Percentiles rank a stretch among this genome's conserved stretches.
These are phyloP conservation scores for Trachurus trachurus DNA, from an alignment of 2,797 vertebrate species.

Conservation along the genomic window DNA sequence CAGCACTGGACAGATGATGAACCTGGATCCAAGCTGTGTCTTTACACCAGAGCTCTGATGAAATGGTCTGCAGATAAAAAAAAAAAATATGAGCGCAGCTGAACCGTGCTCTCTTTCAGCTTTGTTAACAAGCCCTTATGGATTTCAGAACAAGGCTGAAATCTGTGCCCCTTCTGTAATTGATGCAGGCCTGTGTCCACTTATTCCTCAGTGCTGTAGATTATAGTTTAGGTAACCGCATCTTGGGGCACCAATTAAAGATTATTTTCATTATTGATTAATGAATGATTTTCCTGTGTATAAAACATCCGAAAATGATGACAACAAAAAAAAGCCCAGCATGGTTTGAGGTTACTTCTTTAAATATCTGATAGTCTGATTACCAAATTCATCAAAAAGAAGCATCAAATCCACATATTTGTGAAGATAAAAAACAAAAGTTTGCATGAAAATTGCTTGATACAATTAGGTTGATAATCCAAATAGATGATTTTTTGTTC, in stretches of 20 bases:
- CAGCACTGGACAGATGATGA: constrained; percentile 10
- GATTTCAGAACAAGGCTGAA: constrained; percentile 59
- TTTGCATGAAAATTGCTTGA: not conserved
- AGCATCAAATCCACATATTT: not conserved
- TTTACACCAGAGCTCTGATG: constrained; percentile 20
- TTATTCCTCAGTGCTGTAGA: constrained; percentile 31
- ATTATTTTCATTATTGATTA: not conserved
- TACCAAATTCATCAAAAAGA: not conserved
- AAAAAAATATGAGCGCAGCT: constrained; percentile 36
- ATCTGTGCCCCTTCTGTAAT: constrained; percentile 39
- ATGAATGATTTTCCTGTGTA: not conserved
- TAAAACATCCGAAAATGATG: not conserved
- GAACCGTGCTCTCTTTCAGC: constrained; percentile 41
- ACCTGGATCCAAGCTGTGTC: constrained; percentile 33
- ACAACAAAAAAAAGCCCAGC: not conserved
- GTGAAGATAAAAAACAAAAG: not conserved
- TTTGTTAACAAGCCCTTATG: constrained; percentile 69
- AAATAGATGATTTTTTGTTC: not conserved
- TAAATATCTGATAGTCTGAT: not conserved
- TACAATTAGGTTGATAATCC: not conserved
- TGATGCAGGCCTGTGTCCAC: constrained; percentile 32
- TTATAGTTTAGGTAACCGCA: not conserved
- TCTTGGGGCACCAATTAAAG: not conserved
- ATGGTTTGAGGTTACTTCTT: not conserved
- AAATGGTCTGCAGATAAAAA: constrained; percentile 21